A percentile compares a stretch with the other conserved stretches of the same genome.
These are phyloP conservation scores for Tineola bisselliella DNA, from an alignment of 2,888 invertebrate genomes.

Conservation along the genomic window DNA sequence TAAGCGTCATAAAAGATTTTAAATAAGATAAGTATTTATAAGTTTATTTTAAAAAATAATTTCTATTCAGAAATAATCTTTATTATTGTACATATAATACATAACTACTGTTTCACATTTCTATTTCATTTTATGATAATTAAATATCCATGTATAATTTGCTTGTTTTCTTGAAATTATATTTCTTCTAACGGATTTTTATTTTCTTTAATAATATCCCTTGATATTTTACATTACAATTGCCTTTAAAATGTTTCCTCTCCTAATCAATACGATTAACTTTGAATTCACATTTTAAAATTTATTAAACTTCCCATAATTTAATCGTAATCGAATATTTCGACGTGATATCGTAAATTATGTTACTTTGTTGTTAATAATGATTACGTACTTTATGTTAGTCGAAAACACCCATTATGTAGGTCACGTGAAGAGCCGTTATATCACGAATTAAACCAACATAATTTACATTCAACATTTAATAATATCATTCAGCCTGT, in stretches of 20 bases:
- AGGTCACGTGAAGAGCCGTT: neutral
- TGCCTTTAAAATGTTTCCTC: too few species aligned
- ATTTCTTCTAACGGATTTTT: neutral
- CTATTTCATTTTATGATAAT: too few species aligned
- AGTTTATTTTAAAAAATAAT: too few species aligned
- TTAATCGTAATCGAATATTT: conserved; percentile 14
- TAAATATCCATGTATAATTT: neutral
- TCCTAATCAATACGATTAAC: too few species aligned
- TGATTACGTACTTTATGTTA: neutral
- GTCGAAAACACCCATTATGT: neutral
- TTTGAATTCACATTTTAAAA: too few species aligned
- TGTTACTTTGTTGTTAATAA: neutral
- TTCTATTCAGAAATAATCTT: too few species aligned
- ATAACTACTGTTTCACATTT: too few species aligned
- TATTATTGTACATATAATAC: too few species aligned
- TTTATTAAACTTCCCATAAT: neutral
- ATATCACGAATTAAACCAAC: neutral
- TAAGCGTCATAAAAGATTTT: too few species aligned
- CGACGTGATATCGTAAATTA: neutral
- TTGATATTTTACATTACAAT: too few species aligned
- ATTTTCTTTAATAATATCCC: neutral
- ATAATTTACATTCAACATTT: neutral
- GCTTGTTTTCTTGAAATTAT: neutral
- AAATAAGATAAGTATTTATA: too few species aligned
- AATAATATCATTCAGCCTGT: neutral